Conservation (phyloP, 1,140 invertebrate species). For the Microplitis demolitor region DNA sequence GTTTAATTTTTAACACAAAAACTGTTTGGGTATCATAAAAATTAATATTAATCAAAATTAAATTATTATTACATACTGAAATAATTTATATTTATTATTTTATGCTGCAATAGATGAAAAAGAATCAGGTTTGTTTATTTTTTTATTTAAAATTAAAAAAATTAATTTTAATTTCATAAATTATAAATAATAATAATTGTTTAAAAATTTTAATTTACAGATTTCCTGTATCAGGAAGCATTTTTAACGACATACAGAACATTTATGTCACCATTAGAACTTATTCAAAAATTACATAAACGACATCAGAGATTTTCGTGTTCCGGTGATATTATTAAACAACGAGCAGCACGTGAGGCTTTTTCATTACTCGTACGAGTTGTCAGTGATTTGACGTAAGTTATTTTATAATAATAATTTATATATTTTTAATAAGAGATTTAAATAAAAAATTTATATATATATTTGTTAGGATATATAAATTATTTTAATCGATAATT, state of each 20-base stretch:
- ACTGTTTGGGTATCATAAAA: too few relatives aligned
- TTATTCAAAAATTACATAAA: constrained; percentile 86
- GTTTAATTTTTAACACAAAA: too few relatives aligned
- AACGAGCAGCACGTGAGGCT: constrained; percentile 82
- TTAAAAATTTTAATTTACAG: constrained; percentile 62
- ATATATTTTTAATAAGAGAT: too few relatives aligned
- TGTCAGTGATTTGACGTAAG: constrained; percentile 92
- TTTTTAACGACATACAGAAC: constrained; percentile 97
- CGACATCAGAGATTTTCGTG: constrained; percentile 85
- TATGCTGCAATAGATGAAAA: constrained; percentile 59
- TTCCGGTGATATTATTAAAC: constrained; percentile 72
- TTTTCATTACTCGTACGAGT: constrained; percentile 90
- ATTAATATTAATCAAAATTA: too few relatives aligned
- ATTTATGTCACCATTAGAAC: constrained; percentile 85
- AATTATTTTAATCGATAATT: too few relatives aligned
- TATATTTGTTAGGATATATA: too few relatives aligned
- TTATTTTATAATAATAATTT: constrained; percentile 40
- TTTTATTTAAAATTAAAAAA: neutral
- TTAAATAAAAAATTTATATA: too few relatives aligned
- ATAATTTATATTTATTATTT: constrained; percentile 28
- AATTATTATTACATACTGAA: constrained; percentile 11
- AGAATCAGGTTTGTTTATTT: constrained; percentile 60
- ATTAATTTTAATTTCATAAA: too few relatives aligned
- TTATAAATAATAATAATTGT: constrained; percentile 18
- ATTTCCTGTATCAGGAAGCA: constrained; percentile 94